A percentile compares a stretch with the other conserved stretches of the same genome.
phyloP scores from a whole-genome alignment of 92 coral and sea anemone species.

The Umimayanthus kanabou region DNA sequence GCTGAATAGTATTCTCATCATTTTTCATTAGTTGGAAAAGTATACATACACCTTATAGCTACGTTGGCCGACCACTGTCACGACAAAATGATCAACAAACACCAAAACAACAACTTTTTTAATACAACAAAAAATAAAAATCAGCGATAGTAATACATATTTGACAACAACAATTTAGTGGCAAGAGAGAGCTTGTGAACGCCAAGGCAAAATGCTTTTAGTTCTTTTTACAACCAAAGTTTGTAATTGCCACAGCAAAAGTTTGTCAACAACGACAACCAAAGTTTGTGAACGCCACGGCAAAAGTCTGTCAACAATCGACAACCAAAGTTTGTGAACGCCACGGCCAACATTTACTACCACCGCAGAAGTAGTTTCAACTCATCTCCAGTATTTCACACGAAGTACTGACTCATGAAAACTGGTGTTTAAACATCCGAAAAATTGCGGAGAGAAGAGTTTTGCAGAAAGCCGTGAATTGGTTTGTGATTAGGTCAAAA shows the following conservation, averaged over 20 bases:
- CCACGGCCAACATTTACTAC: background rate
- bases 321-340: too few species aligned
- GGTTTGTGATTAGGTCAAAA: too few species aligned
- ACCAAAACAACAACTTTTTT: conserved; percentile 9
- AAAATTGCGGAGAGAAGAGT: too few species aligned
- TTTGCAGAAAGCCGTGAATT: too few species aligned
- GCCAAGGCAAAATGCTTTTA: too few species aligned
- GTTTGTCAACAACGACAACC: background rate
- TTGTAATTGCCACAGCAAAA: background rate
- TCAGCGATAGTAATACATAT: background rate
- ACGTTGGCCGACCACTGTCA: conserved; percentile 40
- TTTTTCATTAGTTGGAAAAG: background rate
- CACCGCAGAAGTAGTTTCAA: background rate
- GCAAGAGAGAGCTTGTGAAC: too few species aligned
- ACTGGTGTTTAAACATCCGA: too few species aligned
- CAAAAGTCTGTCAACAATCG: background rate
- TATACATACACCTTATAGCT: background rate
- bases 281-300: conserved; percentile 3
- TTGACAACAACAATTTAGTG: too few species aligned
- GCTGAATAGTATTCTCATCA: too few species aligned
- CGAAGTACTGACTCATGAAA: too few species aligned
- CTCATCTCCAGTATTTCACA: background rate
- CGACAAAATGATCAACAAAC: conserved; percentile 6
- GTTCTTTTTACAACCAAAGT: background rate
- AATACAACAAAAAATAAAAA: conserved; percentile 4